Percentiles rank a stretch among this genome's conserved stretches.
Evolutionary conservation across 2,888 invertebrate species (phyloP).

Genomic region (Smittia aterrima): DNA sequence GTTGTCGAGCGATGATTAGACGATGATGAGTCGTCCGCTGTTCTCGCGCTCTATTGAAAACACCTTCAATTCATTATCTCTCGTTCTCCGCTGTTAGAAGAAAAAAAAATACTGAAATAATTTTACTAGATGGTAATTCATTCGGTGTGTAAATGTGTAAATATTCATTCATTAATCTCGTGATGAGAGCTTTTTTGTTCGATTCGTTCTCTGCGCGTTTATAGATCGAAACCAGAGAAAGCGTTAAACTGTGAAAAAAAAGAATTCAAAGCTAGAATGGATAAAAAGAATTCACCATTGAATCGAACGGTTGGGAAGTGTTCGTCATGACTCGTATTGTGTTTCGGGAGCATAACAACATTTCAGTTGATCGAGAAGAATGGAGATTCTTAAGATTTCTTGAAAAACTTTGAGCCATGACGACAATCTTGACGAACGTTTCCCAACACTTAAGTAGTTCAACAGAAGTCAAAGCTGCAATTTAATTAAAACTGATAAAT

Average conservation of each 20-base stretch:
- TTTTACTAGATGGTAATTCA: not conserved
- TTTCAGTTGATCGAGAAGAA: no score
- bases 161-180: conserved; percentile 18
- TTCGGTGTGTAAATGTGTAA: conserved; percentile 15
- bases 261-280: not conserved
- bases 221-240: not conserved
- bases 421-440: no score
- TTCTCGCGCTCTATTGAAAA: not conserved
- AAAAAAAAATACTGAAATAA: not conserved
- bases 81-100: not conserved
- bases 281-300: no score
- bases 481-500: conserved; percentile 7
- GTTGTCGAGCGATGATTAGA: not conserved
- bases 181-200: not conserved
- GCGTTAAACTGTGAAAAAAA: not conserved
- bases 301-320: no score
- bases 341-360: no score
- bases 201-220: not conserved
- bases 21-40: not conserved
- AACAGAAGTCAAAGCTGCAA: conserved; percentile 7
- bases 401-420: no score
- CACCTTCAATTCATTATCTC: conserved; percentile 11
- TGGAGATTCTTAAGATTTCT: no score
- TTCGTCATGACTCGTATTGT: no score
- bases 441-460: not conserved